phyloP scores from a whole-genome alignment of 2,888 invertebrate genomes.

The Thysanoteuthis rhombus region DNA sequence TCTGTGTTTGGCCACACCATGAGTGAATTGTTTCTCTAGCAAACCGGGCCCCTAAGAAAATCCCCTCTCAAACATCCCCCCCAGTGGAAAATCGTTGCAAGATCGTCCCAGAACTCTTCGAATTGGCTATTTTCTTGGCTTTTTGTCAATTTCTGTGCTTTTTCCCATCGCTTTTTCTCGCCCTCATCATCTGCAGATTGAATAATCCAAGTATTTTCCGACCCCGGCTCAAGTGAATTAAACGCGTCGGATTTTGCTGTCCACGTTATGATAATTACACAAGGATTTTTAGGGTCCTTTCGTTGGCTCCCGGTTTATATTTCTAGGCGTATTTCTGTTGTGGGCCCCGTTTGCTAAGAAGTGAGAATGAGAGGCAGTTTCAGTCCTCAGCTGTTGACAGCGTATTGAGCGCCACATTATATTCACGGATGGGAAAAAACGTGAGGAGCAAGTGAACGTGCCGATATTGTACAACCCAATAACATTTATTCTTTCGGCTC shows the following conservation, averaged over 20 bases:
- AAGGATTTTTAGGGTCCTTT: background rate
- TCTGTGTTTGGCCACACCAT: background rate
- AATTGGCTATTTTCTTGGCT: background rate
- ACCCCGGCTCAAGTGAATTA: too few relatives aligned
- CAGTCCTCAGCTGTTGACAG: background rate
- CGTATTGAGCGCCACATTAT: background rate
- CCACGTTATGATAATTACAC: background rate
- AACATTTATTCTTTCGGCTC: slow-evolving; percentile 14
- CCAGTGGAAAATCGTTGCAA: background rate
- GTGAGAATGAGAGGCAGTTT: background rate
- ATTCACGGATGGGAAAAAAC: slow-evolving; percentile 19
- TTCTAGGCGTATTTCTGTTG: slow-evolving; percentile 14
- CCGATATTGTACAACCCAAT: slow-evolving; percentile 19
- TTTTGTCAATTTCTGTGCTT: background rate
- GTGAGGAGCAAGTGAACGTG: background rate
- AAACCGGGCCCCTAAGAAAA: background rate
- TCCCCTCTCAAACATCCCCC: background rate
- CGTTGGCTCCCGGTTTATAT: background rate
- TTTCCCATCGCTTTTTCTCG: background rate
- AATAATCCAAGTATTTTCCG: background rate
- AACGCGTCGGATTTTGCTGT: background rate
- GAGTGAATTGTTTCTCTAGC: background rate
- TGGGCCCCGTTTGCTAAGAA: slow-evolving; percentile 18
- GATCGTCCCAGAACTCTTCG: background rate
- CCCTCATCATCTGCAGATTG: background rate